Evolutionary conservation across 2,888 invertebrate species (phyloP).

Genomic region (Sinohyriopsis cumingii): DNA sequence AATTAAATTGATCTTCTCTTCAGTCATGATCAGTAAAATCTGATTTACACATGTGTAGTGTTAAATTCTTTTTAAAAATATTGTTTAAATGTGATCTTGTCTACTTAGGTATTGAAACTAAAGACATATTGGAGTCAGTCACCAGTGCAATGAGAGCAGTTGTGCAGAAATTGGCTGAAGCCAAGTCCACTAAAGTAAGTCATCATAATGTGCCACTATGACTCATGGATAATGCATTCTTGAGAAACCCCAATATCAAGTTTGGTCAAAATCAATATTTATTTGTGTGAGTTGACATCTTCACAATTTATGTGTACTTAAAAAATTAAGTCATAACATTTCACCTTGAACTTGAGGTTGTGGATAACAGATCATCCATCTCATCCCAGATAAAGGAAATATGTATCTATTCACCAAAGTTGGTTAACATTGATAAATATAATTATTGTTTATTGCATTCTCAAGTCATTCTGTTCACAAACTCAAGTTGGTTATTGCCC

Average conservation of each 20-base stretch:
- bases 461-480: too few species aligned
- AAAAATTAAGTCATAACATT: too few species aligned
- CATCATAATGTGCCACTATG: too few species aligned
- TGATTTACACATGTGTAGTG: not conserved
- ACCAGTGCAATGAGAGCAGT: conserved; percentile 85
- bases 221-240: not conserved
- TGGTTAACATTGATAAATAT: too few species aligned
- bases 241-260: not conserved
- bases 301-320: too few species aligned
- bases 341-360: too few species aligned
- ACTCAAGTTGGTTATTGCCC: too few species aligned
- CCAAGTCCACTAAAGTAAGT: conserved; percentile 63
- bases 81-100: too few species aligned
- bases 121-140: conserved; percentile 78
- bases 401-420: too few species aligned
- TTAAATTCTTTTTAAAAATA: not conserved
- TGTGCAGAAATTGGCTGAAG: conserved; percentile 79
- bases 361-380: too few species aligned
- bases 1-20: not conserved
- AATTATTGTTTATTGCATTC: too few species aligned
- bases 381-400: too few species aligned
- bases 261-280: not conserved
- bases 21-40: not conserved
- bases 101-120: conserved; percentile 51
- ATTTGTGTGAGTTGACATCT: not conserved